phyloP scores from a whole-genome alignment of 2,797 vertebrate genomes.

The Tapirus indicus region DNA sequence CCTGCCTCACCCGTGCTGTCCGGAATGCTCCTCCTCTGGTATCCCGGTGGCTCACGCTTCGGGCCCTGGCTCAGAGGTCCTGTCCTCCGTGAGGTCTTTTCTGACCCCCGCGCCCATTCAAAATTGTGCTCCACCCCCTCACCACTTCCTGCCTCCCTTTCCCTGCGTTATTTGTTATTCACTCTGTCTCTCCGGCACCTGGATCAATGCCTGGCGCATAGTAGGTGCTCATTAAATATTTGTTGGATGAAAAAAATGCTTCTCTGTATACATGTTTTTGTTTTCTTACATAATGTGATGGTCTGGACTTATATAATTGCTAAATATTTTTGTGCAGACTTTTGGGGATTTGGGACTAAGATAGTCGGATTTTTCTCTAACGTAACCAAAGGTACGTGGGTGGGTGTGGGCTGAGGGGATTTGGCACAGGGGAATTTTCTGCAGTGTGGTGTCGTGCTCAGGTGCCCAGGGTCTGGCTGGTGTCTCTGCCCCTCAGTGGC shows the following conservation, averaged over 20 bases:
- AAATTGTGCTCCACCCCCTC: not conserved
- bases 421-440: not conserved
- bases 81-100: not conserved
- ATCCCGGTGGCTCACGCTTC: not conserved
- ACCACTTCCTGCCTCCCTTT: not conserved
- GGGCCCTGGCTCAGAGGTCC: not conserved
- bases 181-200: not conserved
- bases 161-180: not conserved
- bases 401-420: not conserved
- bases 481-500: not conserved
- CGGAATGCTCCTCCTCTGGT: not conserved
- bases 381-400: not conserved
- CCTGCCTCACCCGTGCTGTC: not conserved
- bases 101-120: not conserved
- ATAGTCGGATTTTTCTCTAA: not conserved
- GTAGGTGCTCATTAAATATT: slow-evolving; percentile 36
- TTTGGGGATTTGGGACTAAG: not conserved
- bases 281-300: not conserved
- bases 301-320: not conserved
- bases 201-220: not conserved
- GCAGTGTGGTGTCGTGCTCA: not conserved
- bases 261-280: not conserved
- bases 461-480: not conserved
- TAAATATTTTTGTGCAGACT: not conserved
- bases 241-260: not conserved